Evolutionary conservation across 2,113 vertebrate genomes (phyloP), one percentile per base, ranked within the genome.

Genomic region (Cephalopterus ornatus): DNA sequence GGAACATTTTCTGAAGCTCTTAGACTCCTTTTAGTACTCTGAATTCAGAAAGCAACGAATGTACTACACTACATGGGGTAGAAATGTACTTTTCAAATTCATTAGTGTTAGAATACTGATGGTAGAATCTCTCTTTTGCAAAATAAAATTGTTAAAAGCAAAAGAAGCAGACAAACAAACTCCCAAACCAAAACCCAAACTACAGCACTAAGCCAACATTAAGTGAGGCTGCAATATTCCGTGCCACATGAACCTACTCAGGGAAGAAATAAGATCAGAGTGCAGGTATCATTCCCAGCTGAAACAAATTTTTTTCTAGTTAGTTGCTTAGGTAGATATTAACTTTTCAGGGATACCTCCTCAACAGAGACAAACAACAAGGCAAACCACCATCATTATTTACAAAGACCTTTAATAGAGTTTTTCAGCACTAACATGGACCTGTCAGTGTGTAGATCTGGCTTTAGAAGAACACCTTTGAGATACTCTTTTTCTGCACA

Each of bases 401-500:
- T 71, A 44, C 12, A 39, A 32, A 75, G 62, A 53, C 8, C 13
- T 53, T 11, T 11, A 27, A 28, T 4, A 44, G 42, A 66, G 35
- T 46, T 87, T 63, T 76, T 73, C 86, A 77, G n/a, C 62, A 66
- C 58, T 85, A 49, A 75, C 32, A 70, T 11, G 72, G 98, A 99
- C 98, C 98, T 98, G 95, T 97, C 98, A 76, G 97, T 96, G 23
- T 95, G 87, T 24, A 96, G 95, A 75, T 98, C 97, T 39, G 88
- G 95, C 71, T 98, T 98, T 50, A 95, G 97, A 42, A 99, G 98
- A 71, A 98, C 88, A 12, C 93, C 92, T 78, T 97, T 98, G 77
- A 99, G 96, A 93, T 98, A 96, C 49, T 97, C 98, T 67, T 98
- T 97, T 85, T 97, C 98, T 39, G 93, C 67, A 59, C 41, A 65